Evolutionary conservation across 1,140 invertebrate species (phyloP), one percentile per base, ranked within the genome.

Genomic region (Reticulitermes speratus): DNA sequence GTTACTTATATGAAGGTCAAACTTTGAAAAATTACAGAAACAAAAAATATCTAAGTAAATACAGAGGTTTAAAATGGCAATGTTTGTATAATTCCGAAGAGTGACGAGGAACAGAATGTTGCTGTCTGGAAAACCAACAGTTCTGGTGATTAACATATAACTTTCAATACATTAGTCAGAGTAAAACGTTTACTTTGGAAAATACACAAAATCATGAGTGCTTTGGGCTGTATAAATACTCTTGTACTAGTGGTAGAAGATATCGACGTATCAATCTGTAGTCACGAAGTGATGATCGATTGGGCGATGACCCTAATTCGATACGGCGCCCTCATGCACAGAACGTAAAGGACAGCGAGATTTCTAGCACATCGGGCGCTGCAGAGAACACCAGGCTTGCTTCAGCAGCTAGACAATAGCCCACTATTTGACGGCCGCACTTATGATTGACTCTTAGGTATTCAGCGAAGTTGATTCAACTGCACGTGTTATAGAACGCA

Each of bases 261-360:
- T 75, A 75, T 75, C 65, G 65, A 69, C n/a, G n/a, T n/a, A 69
- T 69, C 65, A 25, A 75, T 75, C n/a, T 75, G 65, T 75, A 75
- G 65, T 75, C 65, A 75, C 65, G 65, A 75, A 75, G 65, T 75
- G 65, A 75, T 75, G 65, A 75, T 75, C 65, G 65, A 75, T 75
- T 75, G n/a, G 25, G 25, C 65, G 59, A 65, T 65, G 59, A 65
- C 8, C 59, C 59, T n/a, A 12, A 7, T 65, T 65, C 16, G 65
- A 75, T 75, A 75, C n/a, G 65, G 65, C n/a, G n/a, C 7, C 65
- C 65, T 75, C 8, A 30, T 2, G 25, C 9, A 30, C n/a, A 1
- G 25, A 75, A 75, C n/a, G 2, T 3, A 25, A 25, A 38, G 38
- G 38, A 38, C n/a, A 75, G 11, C n/a, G 65, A 75, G 65, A 30